A percentile compares a stretch with the other conserved stretches of the same genome.
phyloP scores from a whole-genome alignment of 2,113 vertebrate genomes.

The Ceuthmochares aereus region DNA sequence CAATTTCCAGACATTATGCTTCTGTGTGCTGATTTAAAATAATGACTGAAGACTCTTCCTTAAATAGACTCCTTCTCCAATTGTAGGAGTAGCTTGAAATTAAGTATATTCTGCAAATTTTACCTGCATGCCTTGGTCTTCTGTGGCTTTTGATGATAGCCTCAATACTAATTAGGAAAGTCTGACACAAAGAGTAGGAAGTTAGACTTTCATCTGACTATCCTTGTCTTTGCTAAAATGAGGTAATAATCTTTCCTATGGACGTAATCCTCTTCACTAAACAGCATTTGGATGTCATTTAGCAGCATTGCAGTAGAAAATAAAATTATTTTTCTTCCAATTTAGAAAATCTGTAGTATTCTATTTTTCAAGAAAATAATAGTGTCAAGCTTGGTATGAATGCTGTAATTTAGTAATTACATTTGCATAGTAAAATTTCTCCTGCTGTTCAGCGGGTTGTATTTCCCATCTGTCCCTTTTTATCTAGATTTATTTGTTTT shows the following conservation, averaged over 20 bases:
- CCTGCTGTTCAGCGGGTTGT: conserved; percentile 46
- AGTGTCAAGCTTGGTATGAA: conserved; percentile 13
- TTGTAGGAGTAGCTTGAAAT: not conserved
- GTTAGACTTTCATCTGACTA: not conserved
- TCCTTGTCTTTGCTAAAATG: conserved; percentile 12
- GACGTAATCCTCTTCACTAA: conserved; percentile 28
- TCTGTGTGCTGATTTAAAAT: not conserved
- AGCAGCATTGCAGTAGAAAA: not conserved
- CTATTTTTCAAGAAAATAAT: conserved; percentile 34
- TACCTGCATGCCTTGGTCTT: not conserved
- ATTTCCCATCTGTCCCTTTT: conserved; percentile 3
- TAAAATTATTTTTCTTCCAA: not conserved
- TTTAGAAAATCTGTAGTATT: conserved; percentile 32
- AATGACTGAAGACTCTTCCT: not conserved
- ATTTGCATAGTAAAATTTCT: conserved; percentile 48
- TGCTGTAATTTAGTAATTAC: conserved; percentile 61
- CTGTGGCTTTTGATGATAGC: not conserved
- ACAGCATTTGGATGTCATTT: not conserved
- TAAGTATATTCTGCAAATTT: not conserved
- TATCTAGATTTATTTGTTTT: conserved; percentile 34
- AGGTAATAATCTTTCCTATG: conserved; percentile 30
- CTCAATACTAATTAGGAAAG: not conserved
- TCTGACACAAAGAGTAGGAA: not conserved
- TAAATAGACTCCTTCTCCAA: not conserved
- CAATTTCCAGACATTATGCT: not conserved